A percentile compares a stretch with the other conserved stretches of the same genome.
Conservation (phyloP, 2,113 vertebrate genomes). For the Misgurnus anguillicaudatus region DNA sequence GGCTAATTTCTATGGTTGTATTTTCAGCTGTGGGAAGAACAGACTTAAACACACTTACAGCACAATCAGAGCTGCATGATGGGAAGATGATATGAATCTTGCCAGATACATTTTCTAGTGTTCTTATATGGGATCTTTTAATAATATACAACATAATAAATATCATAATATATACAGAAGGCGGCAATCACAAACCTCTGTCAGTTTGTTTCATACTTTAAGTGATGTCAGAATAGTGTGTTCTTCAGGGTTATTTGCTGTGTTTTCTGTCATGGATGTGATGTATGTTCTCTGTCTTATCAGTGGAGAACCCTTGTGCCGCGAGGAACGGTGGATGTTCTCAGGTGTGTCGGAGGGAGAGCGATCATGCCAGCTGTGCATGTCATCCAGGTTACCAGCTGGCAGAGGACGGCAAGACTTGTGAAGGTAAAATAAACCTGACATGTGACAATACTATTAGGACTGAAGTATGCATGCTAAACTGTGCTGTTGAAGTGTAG, state of each 20-base stretch:
- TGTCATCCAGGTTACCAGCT: slow-evolving; percentile 82
- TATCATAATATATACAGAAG: too few relatives aligned
- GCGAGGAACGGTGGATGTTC: slow-evolving; percentile 86
- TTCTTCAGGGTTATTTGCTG: not conserved
- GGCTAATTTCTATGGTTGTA: slow-evolving; percentile 55
- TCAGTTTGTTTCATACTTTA: too few relatives aligned
- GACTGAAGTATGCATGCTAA: not conserved
- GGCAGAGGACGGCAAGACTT: slow-evolving; percentile 77
- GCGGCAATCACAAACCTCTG: too few relatives aligned
- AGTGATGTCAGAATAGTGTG: not conserved
- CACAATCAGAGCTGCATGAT: not conserved
- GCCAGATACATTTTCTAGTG: too few relatives aligned
- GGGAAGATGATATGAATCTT: not conserved
- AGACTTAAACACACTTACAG: slow-evolving; percentile 51
- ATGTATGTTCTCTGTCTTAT: not conserved
- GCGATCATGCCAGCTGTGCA: slow-evolving; percentile 74
- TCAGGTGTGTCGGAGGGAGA: slow-evolving; percentile 78
- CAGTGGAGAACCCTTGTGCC: slow-evolving; percentile 81
- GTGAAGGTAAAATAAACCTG: slow-evolving; percentile 76
- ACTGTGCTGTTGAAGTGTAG: not conserved
- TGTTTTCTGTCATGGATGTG: not conserved
- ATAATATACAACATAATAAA: too few relatives aligned
- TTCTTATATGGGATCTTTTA: too few relatives aligned
- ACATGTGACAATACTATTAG: too few relatives aligned
- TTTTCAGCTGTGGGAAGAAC: slow-evolving; percentile 52